Base-by-base conservation (phyloP, 2,888 invertebrate genomes). In the Campopleginae sp. region DNA sequence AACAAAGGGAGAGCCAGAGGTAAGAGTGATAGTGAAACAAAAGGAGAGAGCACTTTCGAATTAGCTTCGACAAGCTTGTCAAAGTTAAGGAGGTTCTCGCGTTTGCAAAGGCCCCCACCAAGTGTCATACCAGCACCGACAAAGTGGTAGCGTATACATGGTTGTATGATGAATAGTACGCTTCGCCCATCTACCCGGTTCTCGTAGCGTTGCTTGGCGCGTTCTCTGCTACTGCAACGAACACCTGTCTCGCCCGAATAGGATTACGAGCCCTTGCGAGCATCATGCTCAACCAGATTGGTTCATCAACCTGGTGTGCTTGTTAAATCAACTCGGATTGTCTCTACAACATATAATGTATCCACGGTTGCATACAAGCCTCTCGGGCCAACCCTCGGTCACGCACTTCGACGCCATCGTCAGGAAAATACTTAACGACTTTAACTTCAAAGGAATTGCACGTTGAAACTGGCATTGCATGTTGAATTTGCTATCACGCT, bases 61-160 rank as follows among this genome's bases (percentile, higher is more conserved):
- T 77, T 51, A 81, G 68, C 80, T 81, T 75, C 58, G 68, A 81
- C 61, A 61, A 81, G 68, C 78, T 82, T 74, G 77, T 78, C 77
- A 48, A 66, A 72, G 78, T 78, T 72, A 66, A 82, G 58, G 82
- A 78, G 77, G 54, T 78, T 66, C 72, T 78, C 78, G 71, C 66
- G 66, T 58, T 78, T 78, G 72, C 66, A 58, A 65, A 54, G 54
- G 27, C 54, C 61, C 42, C 12, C 33, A 42, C 42, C 63, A 65
- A 71, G 77, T 61, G 46, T 33, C 58, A 76, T 63, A 76, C 61
- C 54, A 65, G 38, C 38, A 38, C 54, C 51, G 7, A 23, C 54
- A 44, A 19, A 58, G 44, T 70, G 46, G 23, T 27, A 46, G 46
- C 46, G n/a, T 17, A 8, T 27, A 54, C 10, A 48, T 48, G 23